These are phyloP conservation scores for Pyrochroa serraticornis DNA, from an alignment of 2,888 invertebrate genomes.

Conservation along the genomic window DNA sequence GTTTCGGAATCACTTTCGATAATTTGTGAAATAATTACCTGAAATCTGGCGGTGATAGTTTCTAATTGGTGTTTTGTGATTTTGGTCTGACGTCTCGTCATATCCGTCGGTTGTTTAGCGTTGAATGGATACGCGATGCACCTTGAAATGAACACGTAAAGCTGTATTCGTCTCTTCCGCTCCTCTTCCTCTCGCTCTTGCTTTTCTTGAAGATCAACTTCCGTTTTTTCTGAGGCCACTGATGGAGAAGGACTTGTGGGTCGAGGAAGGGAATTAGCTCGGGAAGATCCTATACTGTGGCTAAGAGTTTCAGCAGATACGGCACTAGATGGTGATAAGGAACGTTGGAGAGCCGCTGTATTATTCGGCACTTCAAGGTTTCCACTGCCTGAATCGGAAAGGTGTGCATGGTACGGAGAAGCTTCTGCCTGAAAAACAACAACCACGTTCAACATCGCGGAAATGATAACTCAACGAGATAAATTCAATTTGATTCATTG, in stretches of 20 bases:
- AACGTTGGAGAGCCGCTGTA: conserved; percentile 54
- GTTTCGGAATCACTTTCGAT: background rate
- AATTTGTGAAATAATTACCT: conserved; percentile 63
- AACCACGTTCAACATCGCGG: background rate
- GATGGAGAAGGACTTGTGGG: conserved; percentile 92
- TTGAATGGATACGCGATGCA: conserved; percentile 99
- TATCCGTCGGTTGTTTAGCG: conserved; percentile 98
- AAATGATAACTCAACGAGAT: no score
- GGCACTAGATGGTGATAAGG: conserved; percentile 67
- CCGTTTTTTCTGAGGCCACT: conserved; percentile 87
- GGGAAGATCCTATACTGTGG: conserved; percentile 65
- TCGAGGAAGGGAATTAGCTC: conserved; percentile 73
- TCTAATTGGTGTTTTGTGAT: conserved; percentile 95
- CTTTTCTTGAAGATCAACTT: conserved; percentile 84
- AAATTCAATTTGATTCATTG: no score
- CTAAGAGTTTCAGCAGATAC: conserved; percentile 66
- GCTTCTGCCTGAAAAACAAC: conserved; percentile 49
- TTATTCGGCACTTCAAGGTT: conserved; percentile 58
- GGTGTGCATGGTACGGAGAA: conserved; percentile 56
- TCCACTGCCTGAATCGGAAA: conserved; percentile 52
- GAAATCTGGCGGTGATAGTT: conserved; percentile 91
- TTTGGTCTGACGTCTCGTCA: conserved; percentile 95
- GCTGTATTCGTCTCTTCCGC: conserved; percentile 89
- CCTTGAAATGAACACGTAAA: conserved; percentile 97
- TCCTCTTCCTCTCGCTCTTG: conserved; percentile 97